These are phyloP conservation scores for Misgurnus anguillicaudatus DNA, from an alignment of 2,113 vertebrate genomes.

Conservation along the genomic window DNA sequence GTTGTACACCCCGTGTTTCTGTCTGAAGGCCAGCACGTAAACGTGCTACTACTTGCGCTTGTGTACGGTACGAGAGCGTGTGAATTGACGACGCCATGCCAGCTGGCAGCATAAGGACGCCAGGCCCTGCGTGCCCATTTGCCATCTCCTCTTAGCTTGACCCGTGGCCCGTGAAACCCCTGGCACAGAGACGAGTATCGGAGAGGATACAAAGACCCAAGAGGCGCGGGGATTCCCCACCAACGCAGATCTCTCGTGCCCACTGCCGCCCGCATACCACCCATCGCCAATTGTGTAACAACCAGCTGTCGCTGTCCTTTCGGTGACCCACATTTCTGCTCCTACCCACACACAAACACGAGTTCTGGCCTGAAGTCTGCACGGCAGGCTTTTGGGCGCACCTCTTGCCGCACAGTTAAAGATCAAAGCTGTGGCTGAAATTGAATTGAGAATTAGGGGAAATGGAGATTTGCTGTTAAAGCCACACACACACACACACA, in stretches of 20 bases:
- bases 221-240: slow-evolving; percentile 72
- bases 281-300: slow-evolving; percentile 66
- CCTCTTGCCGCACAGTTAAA: slow-evolving; percentile 38
- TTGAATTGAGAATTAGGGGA: slow-evolving; percentile 55
- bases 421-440: slow-evolving; percentile 54
- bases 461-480: slow-evolving; percentile 52
- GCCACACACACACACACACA: slow-evolving; percentile 34
- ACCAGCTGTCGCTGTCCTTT: slow-evolving; percentile 76
- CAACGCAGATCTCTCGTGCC: slow-evolving; percentile 65
- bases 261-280: slow-evolving; percentile 59
- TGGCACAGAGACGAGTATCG: slow-evolving; percentile 69
- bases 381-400: slow-evolving; percentile 38
- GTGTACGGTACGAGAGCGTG: background rate
- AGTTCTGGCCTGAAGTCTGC: slow-evolving; percentile 29
- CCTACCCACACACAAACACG: slow-evolving; percentile 45
- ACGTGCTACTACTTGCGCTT: slow-evolving; percentile 42
- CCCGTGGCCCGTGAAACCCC: slow-evolving; percentile 50
- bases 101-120: slow-evolving; percentile 72
- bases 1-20: slow-evolving; percentile 37
- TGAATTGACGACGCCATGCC: slow-evolving; percentile 58
- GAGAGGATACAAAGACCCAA: slow-evolving; percentile 61
- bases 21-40: slow-evolving; percentile 58
- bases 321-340: slow-evolving; percentile 73
- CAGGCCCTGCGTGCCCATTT: slow-evolving; percentile 63
- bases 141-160: slow-evolving; percentile 32